Conservation (phyloP, 2,113 vertebrate genomes). For the Alethe diademata region DNA sequence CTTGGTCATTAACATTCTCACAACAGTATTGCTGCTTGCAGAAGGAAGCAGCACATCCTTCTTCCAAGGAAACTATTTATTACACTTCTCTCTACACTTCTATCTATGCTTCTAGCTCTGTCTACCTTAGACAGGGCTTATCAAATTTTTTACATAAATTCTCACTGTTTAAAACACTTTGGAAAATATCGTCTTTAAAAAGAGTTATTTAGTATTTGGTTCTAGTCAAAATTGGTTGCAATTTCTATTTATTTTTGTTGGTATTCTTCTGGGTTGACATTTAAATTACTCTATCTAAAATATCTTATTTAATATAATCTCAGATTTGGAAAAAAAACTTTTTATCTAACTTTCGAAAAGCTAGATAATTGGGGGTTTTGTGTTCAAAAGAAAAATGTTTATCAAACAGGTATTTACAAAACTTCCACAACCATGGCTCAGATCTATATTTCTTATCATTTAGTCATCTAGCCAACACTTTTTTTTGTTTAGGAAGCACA, state of each 20-base stretch:
- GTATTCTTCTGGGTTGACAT: not conserved
- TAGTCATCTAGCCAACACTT: not conserved
- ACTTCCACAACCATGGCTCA: not conserved
- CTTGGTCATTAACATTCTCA: not conserved
- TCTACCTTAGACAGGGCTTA: not conserved
- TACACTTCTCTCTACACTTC: not conserved
- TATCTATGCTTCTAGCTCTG: not conserved
- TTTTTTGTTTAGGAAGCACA: not conserved
- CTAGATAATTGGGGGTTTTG: rapidly evolving
- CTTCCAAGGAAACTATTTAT: not conserved
- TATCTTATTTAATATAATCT: not conserved
- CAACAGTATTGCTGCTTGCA: not conserved
- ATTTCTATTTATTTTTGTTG: not conserved
- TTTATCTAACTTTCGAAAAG: not conserved
- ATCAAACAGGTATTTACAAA: not conserved
- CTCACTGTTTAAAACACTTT: not conserved
- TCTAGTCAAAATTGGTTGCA: not conserved
- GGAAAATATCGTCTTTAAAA: not conserved
- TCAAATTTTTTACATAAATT: not conserved
- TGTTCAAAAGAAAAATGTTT: not conserved
- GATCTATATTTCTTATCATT: slow-evolving; percentile 17
- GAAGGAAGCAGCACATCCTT: not conserved
- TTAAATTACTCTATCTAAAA: not conserved
- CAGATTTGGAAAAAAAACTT: not conserved
- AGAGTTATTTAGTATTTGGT: rapidly evolving